Evolutionary conservation across 1,140 invertebrate species (phyloP), one percentile per base, ranked within the genome.

Genomic region (Aphaenogaster floridana): DNA sequence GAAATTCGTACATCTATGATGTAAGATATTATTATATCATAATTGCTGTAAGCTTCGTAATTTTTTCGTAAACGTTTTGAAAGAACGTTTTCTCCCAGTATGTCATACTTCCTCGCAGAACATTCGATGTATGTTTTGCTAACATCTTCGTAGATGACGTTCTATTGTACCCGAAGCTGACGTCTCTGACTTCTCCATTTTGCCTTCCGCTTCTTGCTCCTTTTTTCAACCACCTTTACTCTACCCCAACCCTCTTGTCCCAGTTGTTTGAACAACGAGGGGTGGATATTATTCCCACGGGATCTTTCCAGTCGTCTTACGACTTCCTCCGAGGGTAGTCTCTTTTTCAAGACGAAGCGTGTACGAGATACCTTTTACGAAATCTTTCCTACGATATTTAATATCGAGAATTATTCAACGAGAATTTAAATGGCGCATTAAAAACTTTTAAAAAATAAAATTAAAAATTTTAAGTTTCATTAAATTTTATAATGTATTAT

Each of bases 261-360:
- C 36, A 61, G 45, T 79, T 90, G 89, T 90, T 89, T 90, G 85
- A 90, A 90, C 89, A 90, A 88, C 69, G 77, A 85, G 72, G 66
- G 78, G 78, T 72, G 86, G 88, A 90, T 90, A 90, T 90, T 90
- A 91, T 91, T 90, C 89, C 68, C 86, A 42, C 57, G 69, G 39
- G 80, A 77, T 88, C 81, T 86, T 86, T 52, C 77, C 64, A 86
- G 84, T 86, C 80, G 28, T 84, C 80, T 76, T 84, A 61, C 69
- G 69, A 76, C 69, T 74, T 61, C 28, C 34, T 76, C 42, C 36
- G 54, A 61, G 80, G 28, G 69, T 59, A 74, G 42, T 63, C 69
- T 50, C 45, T 50, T 84, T 74, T 76, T 61, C 57, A 48, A 17
- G 28, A 76, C 39, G 39, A 28, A 36, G 48, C n/a, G n/a, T 6